These are phyloP conservation scores for Oriolus oriolus DNA, from an alignment of 2,113 vertebrate genomes.

Conservation along the genomic window DNA sequence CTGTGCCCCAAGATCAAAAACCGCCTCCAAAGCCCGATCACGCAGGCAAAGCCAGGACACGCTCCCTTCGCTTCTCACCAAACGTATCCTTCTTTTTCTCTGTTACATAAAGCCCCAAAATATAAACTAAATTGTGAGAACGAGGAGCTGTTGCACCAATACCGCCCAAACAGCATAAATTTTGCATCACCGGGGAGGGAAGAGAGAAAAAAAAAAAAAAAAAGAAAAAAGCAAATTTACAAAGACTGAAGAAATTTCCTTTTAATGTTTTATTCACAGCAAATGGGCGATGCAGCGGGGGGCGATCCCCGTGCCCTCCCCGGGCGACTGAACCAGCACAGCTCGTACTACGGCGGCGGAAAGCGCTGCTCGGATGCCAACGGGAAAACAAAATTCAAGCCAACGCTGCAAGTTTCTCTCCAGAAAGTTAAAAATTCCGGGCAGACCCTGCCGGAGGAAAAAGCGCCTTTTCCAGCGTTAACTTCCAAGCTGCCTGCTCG, in stretches of 20 bases:
- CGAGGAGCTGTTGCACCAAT: conserved; percentile 10
- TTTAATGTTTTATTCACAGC: conserved; percentile 43
- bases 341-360: background rate
- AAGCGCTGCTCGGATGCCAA: background rate
- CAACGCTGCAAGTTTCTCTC: background rate
- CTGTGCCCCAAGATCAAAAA: background rate
- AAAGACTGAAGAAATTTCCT: background rate
- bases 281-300: background rate
- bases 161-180: conserved; percentile 41
- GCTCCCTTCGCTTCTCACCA: background rate
- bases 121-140: conserved; percentile 3
- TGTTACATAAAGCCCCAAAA: conserved; percentile 41
- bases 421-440: conserved; percentile 2
- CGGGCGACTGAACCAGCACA: background rate
- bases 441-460: background rate
- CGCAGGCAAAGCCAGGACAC: background rate
- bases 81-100: background rate
- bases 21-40: background rate
- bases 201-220: fast-evolving
- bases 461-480: background rate
- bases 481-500: background rate
- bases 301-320: background rate
- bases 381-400: background rate
- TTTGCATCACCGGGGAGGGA: background rate
- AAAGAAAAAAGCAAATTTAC: background rate